Evolutionary conservation across 2,113 vertebrate genomes (phyloP).

Genomic region (Gorsachius goisagi): DNA sequence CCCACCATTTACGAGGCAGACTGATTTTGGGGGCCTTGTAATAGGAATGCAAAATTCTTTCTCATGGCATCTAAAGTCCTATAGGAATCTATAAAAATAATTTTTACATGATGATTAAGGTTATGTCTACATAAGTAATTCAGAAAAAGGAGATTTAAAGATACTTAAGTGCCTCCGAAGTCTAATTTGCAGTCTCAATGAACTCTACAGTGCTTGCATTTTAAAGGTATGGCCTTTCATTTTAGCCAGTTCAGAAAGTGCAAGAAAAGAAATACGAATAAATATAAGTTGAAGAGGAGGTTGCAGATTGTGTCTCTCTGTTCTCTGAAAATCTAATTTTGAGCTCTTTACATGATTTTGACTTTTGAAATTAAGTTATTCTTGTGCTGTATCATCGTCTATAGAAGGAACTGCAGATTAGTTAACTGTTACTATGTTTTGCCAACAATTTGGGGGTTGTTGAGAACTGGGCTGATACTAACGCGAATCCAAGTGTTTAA

Average conservation of each 20-base stretch:
- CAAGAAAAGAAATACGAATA: neutral
- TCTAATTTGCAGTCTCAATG: neutral
- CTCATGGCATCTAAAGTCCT: neutral
- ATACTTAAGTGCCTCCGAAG: neutral
- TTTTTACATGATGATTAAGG: neutral
- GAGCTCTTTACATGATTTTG: neutral
- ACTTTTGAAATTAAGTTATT: neutral
- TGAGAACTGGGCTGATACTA: neutral
- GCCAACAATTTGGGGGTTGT: rapidly evolving
- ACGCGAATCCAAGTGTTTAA: neutral
- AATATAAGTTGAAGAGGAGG: neutral
- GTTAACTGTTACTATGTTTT: neutral
- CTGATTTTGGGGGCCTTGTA: neutral
- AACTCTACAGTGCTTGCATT: neutral
- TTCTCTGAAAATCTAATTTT: neutral
- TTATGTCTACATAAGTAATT: neutral
- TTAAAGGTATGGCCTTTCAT: neutral
- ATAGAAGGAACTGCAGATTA: neutral
- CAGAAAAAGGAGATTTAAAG: neutral
- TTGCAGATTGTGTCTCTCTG: neutral
- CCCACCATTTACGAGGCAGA: neutral
- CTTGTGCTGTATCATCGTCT: neutral
- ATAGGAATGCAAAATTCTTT: neutral
- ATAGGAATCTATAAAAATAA: neutral
- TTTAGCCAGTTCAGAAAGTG: neutral